A percentile compares a stretch with the other conserved stretches of the same genome.
phyloP scores from a whole-genome alignment of 1,140 invertebrate genomes.

The Latrodectus geometricus region DNA sequence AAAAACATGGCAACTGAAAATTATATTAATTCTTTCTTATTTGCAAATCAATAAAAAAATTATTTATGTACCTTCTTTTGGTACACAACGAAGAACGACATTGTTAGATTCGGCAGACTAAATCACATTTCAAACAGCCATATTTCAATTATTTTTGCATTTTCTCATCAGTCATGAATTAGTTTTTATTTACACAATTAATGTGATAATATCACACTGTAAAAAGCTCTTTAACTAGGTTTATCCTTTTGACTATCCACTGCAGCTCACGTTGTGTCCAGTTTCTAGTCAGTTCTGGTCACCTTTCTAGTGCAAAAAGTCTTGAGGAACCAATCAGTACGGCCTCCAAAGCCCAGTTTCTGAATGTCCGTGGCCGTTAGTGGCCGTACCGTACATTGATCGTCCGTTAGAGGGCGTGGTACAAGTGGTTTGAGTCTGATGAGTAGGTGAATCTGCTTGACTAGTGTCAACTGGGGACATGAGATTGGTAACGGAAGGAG shows the following conservation, averaged over 20 bases:
- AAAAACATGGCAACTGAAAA: too few species aligned
- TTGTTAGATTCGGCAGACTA: not conserved
- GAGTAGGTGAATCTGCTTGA: not conserved
- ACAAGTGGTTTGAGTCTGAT: constrained; percentile 7
- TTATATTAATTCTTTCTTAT: too few species aligned
- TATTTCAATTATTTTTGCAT: not conserved
- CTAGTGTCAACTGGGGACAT: constrained; percentile 8
- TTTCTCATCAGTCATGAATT: not conserved
- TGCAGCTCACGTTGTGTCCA: not conserved
- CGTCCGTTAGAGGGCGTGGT: constrained; percentile 42
- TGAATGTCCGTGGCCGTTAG: constrained; percentile 63
- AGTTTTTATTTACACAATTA: constrained; percentile 13
- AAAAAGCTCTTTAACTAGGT: constrained; percentile 25
- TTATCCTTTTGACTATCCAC: not conserved
- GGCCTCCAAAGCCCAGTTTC: constrained; percentile 70
- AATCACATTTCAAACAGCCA: constrained; percentile 19
- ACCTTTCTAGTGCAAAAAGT: not conserved
- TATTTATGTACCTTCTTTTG: too few species aligned
- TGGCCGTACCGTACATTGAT: constrained; percentile 55
- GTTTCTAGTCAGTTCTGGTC: not conserved
- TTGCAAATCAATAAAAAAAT: too few species aligned
- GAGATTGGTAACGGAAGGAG: constrained; percentile 18
- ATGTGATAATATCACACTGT: constrained; percentile 11
- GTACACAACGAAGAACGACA: too few species aligned
- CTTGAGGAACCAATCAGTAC: constrained; percentile 64